phyloP scores from a whole-genome alignment of 2,113 vertebrate genomes.

The Chaetorhynchus papuensis region DNA sequence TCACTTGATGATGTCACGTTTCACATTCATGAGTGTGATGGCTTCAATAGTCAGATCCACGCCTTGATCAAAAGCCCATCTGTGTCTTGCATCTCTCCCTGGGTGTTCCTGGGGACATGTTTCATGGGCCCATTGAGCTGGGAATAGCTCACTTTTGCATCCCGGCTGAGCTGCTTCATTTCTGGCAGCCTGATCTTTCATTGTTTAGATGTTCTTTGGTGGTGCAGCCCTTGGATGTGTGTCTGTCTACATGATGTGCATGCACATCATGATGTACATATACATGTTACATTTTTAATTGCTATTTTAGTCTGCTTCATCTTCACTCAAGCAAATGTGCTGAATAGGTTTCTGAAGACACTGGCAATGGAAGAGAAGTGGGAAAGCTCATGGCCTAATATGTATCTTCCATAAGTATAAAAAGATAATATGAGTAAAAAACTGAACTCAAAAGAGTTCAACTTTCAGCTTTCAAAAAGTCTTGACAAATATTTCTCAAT shows the following conservation, averaged over 20 bases:
- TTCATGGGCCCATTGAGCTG: neutral
- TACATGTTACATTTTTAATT: neutral
- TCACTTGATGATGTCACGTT: rapidly evolving
- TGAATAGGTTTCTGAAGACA: neutral
- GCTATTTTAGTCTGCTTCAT: neutral
- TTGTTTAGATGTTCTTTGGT: neutral
- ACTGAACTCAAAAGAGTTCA: neutral
- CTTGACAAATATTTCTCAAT: neutral
- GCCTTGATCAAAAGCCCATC: neutral
- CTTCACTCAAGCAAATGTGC: neutral
- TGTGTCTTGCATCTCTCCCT: neutral
- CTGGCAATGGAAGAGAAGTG: neutral
- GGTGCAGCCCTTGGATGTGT: neutral
- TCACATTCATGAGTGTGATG: neutral
- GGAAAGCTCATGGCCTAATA: neutral
- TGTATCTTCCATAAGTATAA: neutral
- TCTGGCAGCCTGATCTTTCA: neutral
- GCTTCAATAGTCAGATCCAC: neutral
- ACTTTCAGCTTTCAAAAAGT: neutral
- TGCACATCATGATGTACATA: neutral
- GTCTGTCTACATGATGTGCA: neutral
- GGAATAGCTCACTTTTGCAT: neutral
- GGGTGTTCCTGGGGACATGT: neutral
- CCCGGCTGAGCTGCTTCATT: neutral
- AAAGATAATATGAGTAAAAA: neutral